Conservation (phyloP, 2,113 vertebrate species). For the Microcebus lehilahytsara region DNA sequence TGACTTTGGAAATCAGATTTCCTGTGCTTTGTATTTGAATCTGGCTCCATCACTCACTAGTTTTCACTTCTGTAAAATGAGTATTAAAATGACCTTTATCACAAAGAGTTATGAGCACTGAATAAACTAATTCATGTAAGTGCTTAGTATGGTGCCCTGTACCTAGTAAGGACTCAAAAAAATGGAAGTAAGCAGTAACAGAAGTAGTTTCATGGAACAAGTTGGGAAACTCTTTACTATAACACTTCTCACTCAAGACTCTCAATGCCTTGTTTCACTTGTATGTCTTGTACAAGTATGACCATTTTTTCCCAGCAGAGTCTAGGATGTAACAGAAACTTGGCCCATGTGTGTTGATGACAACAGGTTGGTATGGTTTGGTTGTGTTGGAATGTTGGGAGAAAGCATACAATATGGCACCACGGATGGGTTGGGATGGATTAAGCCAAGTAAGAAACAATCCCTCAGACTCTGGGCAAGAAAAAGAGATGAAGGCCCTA, state of each 20-base stretch:
- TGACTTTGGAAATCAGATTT: slow-evolving; percentile 26
- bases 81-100: slow-evolving; percentile 3
- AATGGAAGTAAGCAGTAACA: not conserved
- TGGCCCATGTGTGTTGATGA: not conserved
- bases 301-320: not conserved
- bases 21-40: slow-evolving; percentile 26
- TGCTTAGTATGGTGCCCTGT: not conserved
- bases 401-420: not conserved
- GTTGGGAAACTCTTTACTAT: not conserved
- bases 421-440: not conserved
- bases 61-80: slow-evolving; percentile 55
- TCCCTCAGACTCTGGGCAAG: not conserved
- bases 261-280: not conserved
- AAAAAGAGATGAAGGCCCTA: not conserved
- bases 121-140: slow-evolving; percentile 41
- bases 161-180: not conserved
- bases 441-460: not conserved
- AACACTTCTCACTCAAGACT: not conserved
- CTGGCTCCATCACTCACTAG: not conserved
- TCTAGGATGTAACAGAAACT: not conserved
- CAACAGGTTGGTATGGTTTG: not conserved
- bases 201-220: not conserved
- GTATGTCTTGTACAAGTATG: not conserved
- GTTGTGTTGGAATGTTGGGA: not conserved
- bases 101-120: slow-evolving; percentile 8